A percentile compares a stretch with the other conserved stretches of the same genome.
These are phyloP conservation scores for Mercenaria mercenaria DNA, from an alignment of 1,140 invertebrate genomes.

Conservation along the genomic window DNA sequence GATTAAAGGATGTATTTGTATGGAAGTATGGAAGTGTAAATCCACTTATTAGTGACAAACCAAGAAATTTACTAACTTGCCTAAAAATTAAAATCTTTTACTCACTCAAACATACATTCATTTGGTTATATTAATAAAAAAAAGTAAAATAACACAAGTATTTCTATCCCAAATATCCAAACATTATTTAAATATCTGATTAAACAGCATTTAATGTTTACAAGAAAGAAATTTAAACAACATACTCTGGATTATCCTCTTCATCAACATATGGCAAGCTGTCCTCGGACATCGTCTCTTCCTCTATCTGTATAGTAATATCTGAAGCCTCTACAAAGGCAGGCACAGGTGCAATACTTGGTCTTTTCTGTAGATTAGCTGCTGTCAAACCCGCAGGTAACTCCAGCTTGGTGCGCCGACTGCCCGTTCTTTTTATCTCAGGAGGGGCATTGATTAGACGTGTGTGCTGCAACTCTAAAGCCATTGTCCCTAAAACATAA, in stretches of 20 bases:
- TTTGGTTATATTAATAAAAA: too few species aligned
- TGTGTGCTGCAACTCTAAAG: constrained; percentile 83
- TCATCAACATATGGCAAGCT: constrained; percentile 68
- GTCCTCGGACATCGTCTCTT: constrained; percentile 69
- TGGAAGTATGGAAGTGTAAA: too few species aligned
- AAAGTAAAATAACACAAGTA: too few species aligned
- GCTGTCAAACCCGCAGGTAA: constrained; percentile 80
- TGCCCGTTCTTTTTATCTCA: constrained; percentile 59
- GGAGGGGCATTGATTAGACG: constrained; percentile 45
- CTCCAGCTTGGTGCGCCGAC: constrained; percentile 71
- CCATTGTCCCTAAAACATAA: constrained; percentile 79
- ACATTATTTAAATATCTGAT: too few species aligned
- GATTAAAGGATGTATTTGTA: too few species aligned
- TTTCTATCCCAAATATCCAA: too few species aligned
- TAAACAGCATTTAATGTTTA: too few species aligned
- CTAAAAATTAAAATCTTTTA: too few species aligned
- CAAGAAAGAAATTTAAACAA: too few species aligned
- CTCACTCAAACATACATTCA: too few species aligned
- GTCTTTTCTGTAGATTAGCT: constrained; percentile 82
- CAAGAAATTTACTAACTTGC: too few species aligned
- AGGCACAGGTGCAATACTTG: constrained; percentile 86
- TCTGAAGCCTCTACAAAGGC: constrained; percentile 84
- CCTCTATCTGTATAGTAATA: constrained; percentile 76
- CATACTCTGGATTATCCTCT: constrained; percentile 73
- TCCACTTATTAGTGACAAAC: too few species aligned